Evolutionary conservation across 1,140 invertebrate genomes (phyloP).

Genomic region (Drosophila novamexicana): DNA sequence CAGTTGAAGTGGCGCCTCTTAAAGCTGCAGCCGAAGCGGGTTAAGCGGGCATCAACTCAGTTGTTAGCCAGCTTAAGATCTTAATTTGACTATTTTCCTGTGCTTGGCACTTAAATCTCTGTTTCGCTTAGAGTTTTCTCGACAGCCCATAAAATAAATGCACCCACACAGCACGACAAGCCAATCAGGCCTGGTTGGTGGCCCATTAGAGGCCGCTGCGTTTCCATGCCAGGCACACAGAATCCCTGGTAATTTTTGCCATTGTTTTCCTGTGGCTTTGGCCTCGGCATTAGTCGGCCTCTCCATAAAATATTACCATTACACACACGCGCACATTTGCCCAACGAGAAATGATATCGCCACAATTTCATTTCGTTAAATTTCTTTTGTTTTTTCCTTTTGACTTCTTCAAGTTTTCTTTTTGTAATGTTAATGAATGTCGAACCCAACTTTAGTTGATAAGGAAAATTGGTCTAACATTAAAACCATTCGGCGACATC

Average conservation of each 20-base stretch:
- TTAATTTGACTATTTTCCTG: slow-evolving; percentile 37
- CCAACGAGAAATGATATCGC: slow-evolving; percentile 60
- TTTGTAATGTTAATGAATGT: slow-evolving; percentile 63
- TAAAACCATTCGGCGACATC: slow-evolving; percentile 12
- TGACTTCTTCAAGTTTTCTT: slow-evolving; percentile 21
- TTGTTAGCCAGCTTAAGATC: slow-evolving; percentile 43
- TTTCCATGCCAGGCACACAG: slow-evolving; percentile 2
- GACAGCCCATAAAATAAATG: slow-evolving; percentile 62
- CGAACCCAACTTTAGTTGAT: slow-evolving; percentile 19
- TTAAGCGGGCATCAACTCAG: slow-evolving; percentile 46
- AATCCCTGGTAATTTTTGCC: slow-evolving; percentile 22
- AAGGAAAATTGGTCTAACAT: slow-evolving; percentile 7
- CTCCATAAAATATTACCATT: slow-evolving; percentile 54
- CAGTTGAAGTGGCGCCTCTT: slow-evolving; percentile 10
- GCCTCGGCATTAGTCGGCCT: slow-evolving; percentile 7
- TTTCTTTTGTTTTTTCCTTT: slow-evolving; percentile 42
- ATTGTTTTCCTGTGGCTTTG: slow-evolving; percentile 29
- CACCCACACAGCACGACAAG: slow-evolving; percentile 34
- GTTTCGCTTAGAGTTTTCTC: slow-evolving; percentile 36
- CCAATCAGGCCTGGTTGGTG: slow-evolving; percentile 44
- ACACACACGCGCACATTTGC: slow-evolving; percentile 39
- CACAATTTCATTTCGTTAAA: slow-evolving; percentile 58
- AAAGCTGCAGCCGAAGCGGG: slow-evolving; percentile 30
- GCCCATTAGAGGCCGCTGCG: slow-evolving; percentile 42
- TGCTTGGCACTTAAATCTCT: slow-evolving; percentile 46